Evolutionary conservation across 2,888 invertebrate species (phyloP).

Genomic region (Empis stercorea): DNA sequence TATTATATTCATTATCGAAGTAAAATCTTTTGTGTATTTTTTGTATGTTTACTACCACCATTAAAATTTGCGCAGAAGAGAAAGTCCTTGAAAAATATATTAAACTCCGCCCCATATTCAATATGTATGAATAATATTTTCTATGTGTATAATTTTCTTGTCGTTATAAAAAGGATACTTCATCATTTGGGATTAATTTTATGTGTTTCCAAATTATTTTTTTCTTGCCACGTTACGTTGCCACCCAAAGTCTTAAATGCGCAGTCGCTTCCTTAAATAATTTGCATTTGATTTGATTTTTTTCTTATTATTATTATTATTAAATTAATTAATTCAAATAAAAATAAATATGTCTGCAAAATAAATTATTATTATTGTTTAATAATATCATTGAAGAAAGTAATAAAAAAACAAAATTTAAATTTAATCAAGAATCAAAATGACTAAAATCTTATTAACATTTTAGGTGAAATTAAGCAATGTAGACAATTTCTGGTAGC

Average conservation of each 20-base stretch:
- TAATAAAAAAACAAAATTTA: no score
- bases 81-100: conserved; percentile 6
- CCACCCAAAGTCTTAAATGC: conserved; percentile 28
- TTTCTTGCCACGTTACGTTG: conserved; percentile 9
- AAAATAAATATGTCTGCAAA: background rate
- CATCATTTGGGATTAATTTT: no score
- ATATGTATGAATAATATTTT: background rate
- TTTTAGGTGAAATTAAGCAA: no score
- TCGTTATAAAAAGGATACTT: background rate
- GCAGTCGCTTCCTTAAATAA: conserved; percentile 23
- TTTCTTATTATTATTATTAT: background rate
- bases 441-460: no score
- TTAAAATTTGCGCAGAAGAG: conserved; percentile 7
- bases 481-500: no score
- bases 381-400: no score
- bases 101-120: conserved; percentile 19
- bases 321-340: background rate
- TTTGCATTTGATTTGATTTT: background rate
- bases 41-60: background rate
- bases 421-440: no score
- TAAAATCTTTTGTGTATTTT: no score
- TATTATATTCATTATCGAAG: background rate
- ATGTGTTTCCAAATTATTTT: background rate
- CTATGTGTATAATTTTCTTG: background rate
- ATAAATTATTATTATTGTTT: no score